Base-by-base conservation (phyloP, 2,888 invertebrate species). In the Plusia festucae region DNA sequence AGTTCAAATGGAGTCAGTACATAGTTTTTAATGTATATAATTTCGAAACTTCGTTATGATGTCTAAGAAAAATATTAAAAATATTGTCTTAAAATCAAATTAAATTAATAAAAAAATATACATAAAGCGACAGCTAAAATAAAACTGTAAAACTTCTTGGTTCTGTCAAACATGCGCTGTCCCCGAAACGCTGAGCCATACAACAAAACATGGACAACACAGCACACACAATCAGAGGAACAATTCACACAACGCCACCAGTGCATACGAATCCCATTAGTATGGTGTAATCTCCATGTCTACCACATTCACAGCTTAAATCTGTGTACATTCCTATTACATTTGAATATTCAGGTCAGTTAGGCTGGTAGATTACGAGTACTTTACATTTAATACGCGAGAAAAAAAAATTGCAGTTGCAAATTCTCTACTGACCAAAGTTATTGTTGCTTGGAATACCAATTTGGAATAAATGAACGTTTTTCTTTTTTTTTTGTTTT, bases 201-300 rank as follows among this genome's bases (percentile, higher is more conserved):
- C 27, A 18, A 40, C 40, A 27, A 55, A 62, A 27, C 53, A 30
- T 27, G 0, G 27, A 27, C 40, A 40, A 40, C 55, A 30, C 6
- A 53, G 22, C 56, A 20, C 30, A 22, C 56, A 60, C 60, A 51
- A 60, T 53, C 60, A 65, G 22, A 60, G 65, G 66, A 70, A 69
- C 76, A 69, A 77, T 73, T 68, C 65, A 62, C 73, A 76, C 62
- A 68, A 60, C 57, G 63, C 69, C 64, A 66, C 63, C 74, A 67
- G 81, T 80, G 83, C 83, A 82, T 79, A 79, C 85, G 79, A 87
- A 85, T 85, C 85, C 88, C 88, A 91, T 92, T 91, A 91, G 90
- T 90, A 88, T 85, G 64, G 77, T 81, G 85, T 93, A 92, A 93
- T 91, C 93, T 52, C 89, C 78, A 86, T 90, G 87, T 88, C 89